Conservation (phyloP, 1,140 invertebrate species). For the Cyrtorhinus lividipennis region DNA sequence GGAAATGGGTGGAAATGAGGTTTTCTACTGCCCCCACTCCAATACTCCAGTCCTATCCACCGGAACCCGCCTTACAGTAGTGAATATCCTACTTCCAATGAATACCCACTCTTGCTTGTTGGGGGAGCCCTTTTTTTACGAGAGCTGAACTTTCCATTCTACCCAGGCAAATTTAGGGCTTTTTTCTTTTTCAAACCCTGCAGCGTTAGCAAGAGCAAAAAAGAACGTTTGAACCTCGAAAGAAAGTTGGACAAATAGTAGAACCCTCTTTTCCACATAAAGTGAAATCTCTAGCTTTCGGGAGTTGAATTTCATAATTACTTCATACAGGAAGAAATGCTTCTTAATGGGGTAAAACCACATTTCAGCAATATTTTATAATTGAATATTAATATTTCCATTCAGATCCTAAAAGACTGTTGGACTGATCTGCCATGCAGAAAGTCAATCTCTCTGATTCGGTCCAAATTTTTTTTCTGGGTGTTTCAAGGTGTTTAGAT, state of each 20-base stretch:
- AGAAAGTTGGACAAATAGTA: not conserved
- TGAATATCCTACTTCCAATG: not conserved
- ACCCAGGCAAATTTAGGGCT: not conserved
- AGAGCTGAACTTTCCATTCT: not conserved
- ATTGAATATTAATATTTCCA: too few species aligned
- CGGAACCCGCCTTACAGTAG: not conserved
- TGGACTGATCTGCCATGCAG: too few species aligned
- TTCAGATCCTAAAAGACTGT: too few species aligned
- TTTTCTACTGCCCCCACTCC: not conserved
- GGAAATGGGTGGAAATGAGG: not conserved
- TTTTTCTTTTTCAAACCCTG: not conserved
- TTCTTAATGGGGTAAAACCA: too few species aligned
- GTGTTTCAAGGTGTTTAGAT: too few species aligned
- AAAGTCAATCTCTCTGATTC: too few species aligned
- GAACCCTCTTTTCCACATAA: not conserved
- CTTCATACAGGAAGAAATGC: too few species aligned
- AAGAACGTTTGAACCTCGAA: not conserved
- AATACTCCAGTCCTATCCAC: not conserved
- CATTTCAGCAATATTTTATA: too few species aligned
- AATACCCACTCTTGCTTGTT: not conserved
- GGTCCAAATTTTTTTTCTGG: too few species aligned
- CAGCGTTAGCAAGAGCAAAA: not conserved
- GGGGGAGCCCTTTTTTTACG: not conserved
- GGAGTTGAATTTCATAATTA: not conserved
- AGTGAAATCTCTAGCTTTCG: not conserved